Conservation (phyloP, 2,888 invertebrate species). For the Scotopteryx bipunctaria region DNA sequence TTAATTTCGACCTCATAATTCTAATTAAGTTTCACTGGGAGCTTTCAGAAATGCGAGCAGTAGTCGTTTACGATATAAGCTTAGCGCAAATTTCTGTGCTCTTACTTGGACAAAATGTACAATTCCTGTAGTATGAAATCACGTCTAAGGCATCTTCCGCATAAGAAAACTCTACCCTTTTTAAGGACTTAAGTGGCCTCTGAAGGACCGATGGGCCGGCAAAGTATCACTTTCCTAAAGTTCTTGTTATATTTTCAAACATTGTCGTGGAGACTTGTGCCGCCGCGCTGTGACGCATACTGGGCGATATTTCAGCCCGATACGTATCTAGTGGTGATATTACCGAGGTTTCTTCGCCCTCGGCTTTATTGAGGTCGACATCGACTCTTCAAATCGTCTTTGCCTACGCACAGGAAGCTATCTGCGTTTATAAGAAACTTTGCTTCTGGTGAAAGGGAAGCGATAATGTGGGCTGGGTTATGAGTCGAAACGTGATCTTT, state of each 20-base stretch:
- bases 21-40: slow-evolving; percentile 20
- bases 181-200: slow-evolving; percentile 8
- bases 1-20: slow-evolving; percentile 35
- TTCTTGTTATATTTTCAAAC: slow-evolving; percentile 21
- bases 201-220: slow-evolving; percentile 10
- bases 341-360: slow-evolving; percentile 34
- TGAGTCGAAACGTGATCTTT: slow-evolving; percentile 4
- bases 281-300: slow-evolving; percentile 29
- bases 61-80: slow-evolving; percentile 14
- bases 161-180: slow-evolving; percentile 1
- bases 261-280: slow-evolving; percentile 19
- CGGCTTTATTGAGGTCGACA: slow-evolving; percentile 30
- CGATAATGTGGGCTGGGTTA: slow-evolving; percentile 10
- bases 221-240: slow-evolving; percentile 16
- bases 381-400: slow-evolving; percentile 27
- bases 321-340: slow-evolving; percentile 39
- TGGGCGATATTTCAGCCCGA: slow-evolving; percentile 37
- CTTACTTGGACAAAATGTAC: neutral
- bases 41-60: slow-evolving; percentile 6
- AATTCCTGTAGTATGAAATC: neutral
- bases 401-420: slow-evolving; percentile 19
- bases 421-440: slow-evolving; percentile 17
- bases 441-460: slow-evolving; percentile 15
- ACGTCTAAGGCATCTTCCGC: neutral
- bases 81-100: slow-evolving; percentile 6